Conservation (phyloP, 2,888 invertebrate species). For the Sarcophaga caerulescens region DNA sequence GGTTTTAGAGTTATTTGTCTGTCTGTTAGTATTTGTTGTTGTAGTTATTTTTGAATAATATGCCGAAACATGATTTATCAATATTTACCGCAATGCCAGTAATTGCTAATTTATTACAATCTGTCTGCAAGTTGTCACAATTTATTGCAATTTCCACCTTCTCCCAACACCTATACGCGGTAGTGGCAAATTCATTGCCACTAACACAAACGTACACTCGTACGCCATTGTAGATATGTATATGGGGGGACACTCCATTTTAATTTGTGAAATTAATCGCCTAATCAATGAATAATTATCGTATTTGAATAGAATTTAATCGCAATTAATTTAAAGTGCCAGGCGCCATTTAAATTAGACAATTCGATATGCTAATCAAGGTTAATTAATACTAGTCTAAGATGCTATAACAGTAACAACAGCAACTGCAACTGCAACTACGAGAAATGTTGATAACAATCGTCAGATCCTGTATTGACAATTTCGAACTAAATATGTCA, state of each 20-base stretch:
- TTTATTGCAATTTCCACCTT: slow-evolving; percentile 67
- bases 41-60: slow-evolving; percentile 26
- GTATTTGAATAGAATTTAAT: slow-evolving; percentile 56
- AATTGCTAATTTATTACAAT: slow-evolving; percentile 59
- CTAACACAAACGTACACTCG: background rate
- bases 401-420: slow-evolving; percentile 23
- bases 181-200: background rate
- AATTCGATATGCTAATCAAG: slow-evolving; percentile 58
- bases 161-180: slow-evolving; percentile 48
- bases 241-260: slow-evolving; percentile 17
- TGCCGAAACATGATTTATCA: slow-evolving; percentile 56
- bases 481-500: slow-evolving; percentile 19
- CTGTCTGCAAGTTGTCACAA: slow-evolving; percentile 67
- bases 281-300: slow-evolving; percentile 67
- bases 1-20: background rate
- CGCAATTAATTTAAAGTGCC: slow-evolving; percentile 57
- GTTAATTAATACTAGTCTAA: slow-evolving; percentile 56
- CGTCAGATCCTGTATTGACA: slow-evolving; percentile 44
- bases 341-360: slow-evolving; percentile 66
- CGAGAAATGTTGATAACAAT: slow-evolving; percentile 3
- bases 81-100: slow-evolving; percentile 18
- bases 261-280: slow-evolving; percentile 59
- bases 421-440: background rate
- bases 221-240: background rate
- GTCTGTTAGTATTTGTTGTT: background rate